Percentiles rank a stretch among this genome's conserved stretches.
phyloP scores from a whole-genome alignment of 23 tunicate genomes.

The Phallusia fumigata region DNA sequence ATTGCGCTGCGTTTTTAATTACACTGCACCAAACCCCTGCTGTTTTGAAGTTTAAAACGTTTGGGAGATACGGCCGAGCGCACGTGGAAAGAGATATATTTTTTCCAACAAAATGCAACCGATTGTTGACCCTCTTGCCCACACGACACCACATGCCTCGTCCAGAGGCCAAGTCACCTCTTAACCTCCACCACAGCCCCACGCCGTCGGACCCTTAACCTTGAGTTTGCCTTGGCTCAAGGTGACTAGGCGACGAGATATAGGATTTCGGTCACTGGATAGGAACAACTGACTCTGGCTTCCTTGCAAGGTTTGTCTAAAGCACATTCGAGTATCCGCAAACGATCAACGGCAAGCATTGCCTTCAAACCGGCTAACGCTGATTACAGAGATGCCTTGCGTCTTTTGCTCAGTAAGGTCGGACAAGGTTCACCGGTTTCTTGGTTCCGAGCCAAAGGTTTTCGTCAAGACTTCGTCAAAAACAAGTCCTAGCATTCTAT shows the following conservation, averaged over 20 bases:
- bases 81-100: no score
- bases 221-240: neutral
- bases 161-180: constrained; percentile 8
- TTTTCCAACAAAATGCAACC: no score
- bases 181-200: neutral
- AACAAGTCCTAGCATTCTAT: neutral
- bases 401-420: neutral
- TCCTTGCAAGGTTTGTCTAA: no score
- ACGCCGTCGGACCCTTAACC: neutral
- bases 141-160: neutral
- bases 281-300: neutral
- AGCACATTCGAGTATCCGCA: no score
- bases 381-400: neutral
- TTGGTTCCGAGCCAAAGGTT: neutral
- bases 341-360: no score
- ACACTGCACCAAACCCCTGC: no score
- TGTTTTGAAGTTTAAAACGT: no score
- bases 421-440: neutral
- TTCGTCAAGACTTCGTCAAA: neutral
- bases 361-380: neutral
- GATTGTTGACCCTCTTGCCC: no score
- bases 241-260: neutral
- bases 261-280: constrained; percentile 1
- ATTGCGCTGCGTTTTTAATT: no score
- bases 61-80: no score